Evolutionary conservation across 2,888 invertebrate genomes (phyloP), one percentile per base, ranked within the genome.

Genomic region (Phortica magna): DNA sequence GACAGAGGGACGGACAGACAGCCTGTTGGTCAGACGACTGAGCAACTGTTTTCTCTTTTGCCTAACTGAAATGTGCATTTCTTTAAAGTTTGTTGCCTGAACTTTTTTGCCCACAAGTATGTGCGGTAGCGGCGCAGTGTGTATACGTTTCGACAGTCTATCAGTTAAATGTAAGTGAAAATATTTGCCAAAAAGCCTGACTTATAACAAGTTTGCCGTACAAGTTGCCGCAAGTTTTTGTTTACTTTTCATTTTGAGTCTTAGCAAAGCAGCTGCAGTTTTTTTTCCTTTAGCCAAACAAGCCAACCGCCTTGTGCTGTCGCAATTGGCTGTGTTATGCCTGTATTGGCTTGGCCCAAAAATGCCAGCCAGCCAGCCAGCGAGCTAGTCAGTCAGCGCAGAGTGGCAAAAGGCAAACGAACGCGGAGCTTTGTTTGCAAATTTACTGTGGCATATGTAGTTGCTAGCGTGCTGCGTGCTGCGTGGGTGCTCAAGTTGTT

Each of bases 271-370:
- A 9, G 48, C 48, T 48, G 48, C 14, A 48, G n/a, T n/a, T n/a
- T n/a, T n/a, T n/a, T n/a, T n/a, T n/a, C n/a, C n/a, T n/a, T 31
- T 31, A 4, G 31, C 31, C 31, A 31, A 31, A 2, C 55, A 55
- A 61, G 10, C 22, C 61, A 67, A 41, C 17, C 67, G n/a, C 67
- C 39, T 10, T 41, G 19, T 41, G 67, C 67, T 67, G 67, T 67
- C 42, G 67, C 42, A 41, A 67, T 67, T 67, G 42, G 67, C 67
- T 6, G 42, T 6, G 17, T 67, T 41, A 31, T 48, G 19, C 61
- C 19, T 61, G 61, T 61, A 6, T 9, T 19, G 9, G 6, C n/a
- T 67, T 42, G 39, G 17, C 42, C 39, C n/a, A 67, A 67, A 17
- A n/a, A 67, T 48, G 14, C 14, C 48, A 48, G 48, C 48, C 14